Percentiles rank a stretch among this genome's conserved stretches.
Conservation (phyloP, 1,140 invertebrate genomes). For the Zaprionus africanus region DNA sequence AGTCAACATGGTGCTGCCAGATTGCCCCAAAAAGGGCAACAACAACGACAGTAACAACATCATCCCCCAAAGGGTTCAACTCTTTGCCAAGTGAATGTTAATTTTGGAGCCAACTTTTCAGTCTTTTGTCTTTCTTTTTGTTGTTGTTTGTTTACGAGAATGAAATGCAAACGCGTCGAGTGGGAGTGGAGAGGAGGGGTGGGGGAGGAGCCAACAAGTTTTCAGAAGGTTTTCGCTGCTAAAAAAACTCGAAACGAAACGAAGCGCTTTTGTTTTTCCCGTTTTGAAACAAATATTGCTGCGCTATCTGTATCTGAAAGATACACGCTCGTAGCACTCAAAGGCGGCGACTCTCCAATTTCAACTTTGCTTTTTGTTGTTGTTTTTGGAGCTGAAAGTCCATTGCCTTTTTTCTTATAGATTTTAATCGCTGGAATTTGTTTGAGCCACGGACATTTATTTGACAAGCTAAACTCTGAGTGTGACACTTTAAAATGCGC, state of each 20-base stretch:
- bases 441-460: conserved; percentile 63
- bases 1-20: conserved; percentile 60
- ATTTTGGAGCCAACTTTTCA: conserved; percentile 52
- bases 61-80: conserved; percentile 35
- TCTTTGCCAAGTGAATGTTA: conserved; percentile 60
- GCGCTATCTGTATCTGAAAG: conserved; percentile 38
- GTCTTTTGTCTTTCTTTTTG: conserved; percentile 43
- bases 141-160: conserved; percentile 31
- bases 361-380: conserved; percentile 1
- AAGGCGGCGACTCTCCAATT: conserved; percentile 29
- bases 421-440: conserved; percentile 72
- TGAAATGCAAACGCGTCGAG: conserved; percentile 39
- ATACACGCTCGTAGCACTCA: conserved; percentile 26
- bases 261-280: conserved; percentile 20
- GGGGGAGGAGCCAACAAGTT: conserved; percentile 24
- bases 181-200: not conserved
- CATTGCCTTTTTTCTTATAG: conserved; percentile 35
- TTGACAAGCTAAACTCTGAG: conserved; percentile 69
- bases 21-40: conserved; percentile 25
- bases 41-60: conserved; percentile 13
- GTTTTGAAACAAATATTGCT: conserved; percentile 22
- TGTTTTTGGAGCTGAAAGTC: not conserved
- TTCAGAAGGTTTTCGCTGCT: conserved; percentile 22
- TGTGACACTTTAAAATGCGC: conserved; percentile 76
- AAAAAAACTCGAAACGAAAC: conserved; percentile 10